These are phyloP conservation scores for Pachyuromys duprasi DNA, from an alignment of 2,797 vertebrate species.

Conservation along the genomic window DNA sequence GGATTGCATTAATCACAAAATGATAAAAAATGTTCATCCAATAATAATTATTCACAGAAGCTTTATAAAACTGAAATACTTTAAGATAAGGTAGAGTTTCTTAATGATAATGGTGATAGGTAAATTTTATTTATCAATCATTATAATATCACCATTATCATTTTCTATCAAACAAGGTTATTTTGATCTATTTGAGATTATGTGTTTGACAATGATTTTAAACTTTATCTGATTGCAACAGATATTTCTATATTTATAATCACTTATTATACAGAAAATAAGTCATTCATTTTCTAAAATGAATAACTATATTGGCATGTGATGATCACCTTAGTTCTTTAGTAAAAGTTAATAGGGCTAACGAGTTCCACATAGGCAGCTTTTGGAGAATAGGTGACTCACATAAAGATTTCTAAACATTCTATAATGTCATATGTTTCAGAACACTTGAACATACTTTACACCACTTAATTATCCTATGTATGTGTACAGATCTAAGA, in stretches of 20 bases:
- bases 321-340: not conserved
- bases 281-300: slow-evolving; percentile 13
- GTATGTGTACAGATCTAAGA: not conserved
- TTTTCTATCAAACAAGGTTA: not conserved
- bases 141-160: too few species aligned
- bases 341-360: not conserved
- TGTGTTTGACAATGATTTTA: not conserved
- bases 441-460: slow-evolving; percentile 11
- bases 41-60: too few species aligned
- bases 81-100: too few species aligned
- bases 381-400: not conserved
- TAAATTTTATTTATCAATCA: too few species aligned
- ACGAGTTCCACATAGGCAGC: not conserved
- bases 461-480: not conserved
- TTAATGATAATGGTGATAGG: too few species aligned
- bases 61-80: too few species aligned
- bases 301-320: not conserved
- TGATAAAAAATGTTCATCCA: too few species aligned
- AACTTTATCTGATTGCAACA: not conserved
- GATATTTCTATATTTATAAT: slow-evolving; percentile 17
- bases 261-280: not conserved
- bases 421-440: not conserved
- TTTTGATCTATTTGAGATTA: not conserved
- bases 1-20: too few species aligned
- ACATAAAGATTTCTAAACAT: not conserved